Evolutionary conservation across 2,888 invertebrate genomes (phyloP), one percentile per base, ranked within the genome.

Genomic region (Melitaea athalia): DNA sequence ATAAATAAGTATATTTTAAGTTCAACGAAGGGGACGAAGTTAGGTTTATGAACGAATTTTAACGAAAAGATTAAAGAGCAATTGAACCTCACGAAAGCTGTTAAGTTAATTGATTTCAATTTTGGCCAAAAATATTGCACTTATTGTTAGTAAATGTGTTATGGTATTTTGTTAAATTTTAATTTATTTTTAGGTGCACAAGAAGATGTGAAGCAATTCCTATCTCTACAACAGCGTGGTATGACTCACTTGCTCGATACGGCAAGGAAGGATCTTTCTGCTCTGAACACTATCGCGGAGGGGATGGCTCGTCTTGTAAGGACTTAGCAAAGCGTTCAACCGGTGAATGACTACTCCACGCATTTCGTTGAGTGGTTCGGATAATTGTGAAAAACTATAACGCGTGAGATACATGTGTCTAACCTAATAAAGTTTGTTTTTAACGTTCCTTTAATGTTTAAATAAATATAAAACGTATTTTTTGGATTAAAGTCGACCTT

Each of bases 211-310:
- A 95, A 95, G 74, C 94, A 97, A 91, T 97, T 98, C 86, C 88
- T 99, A 67, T 94, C 94, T 59, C 95, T 98, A 91, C 97, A 99
- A 81, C 98, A 99, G 83, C 95, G 96, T 71, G 98, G 98, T 0
- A 96, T 99, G 93, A 94, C 96, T 42, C 97, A 98, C 79, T 91
- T 99, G 24, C 95, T 98, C 72, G 95, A 96, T 68, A 97, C 97
- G 0, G 95, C 98, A 42, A 96, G 96, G 75, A 94, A 95, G 63
- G 98, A 98, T 84, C 85, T 96, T 71, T 94, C 95, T 64, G 95
- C 96, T 38, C 90, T 98, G 68, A 95, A 96, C 82, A 94, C 95
- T 45, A 97, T 98, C 72, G 94, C 95, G n/a, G 96, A 96, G 68
- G 97, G 96, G 43, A 94, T 97, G 94, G 93, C 95, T 1, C 94